These are phyloP conservation scores for Leucophenga maculata DNA, from an alignment of 2,888 invertebrate species.

Conservation along the genomic window DNA sequence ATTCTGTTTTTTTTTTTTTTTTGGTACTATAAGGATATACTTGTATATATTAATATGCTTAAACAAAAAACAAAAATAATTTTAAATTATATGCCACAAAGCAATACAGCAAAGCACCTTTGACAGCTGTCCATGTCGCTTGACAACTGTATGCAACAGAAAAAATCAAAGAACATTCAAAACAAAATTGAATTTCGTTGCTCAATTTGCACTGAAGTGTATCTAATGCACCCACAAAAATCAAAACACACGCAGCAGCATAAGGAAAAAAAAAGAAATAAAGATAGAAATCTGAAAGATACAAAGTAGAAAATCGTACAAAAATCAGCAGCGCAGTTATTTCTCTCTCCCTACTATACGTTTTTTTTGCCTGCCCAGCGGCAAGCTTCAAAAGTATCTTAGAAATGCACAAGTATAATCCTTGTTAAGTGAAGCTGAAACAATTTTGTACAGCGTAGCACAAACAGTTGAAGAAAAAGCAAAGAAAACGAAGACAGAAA, in stretches of 20 bases:
- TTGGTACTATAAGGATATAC: too few species aligned
- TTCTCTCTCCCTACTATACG: background rate
- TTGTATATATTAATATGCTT: constrained; percentile 4
- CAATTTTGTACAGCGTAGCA: constrained; percentile 12
- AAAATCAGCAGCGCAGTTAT: background rate
- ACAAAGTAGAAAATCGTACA: background rate
- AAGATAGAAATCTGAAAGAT: background rate
- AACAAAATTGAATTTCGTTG: constrained; percentile 23
- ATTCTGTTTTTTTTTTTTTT: too few species aligned
- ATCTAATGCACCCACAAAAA: constrained; percentile 21
- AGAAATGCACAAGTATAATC: constrained; percentile 26
- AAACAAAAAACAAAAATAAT: background rate
- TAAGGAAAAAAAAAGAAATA: background rate
- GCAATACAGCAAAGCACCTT: constrained; percentile 12
- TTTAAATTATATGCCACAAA: too few species aligned
- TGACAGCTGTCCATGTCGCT: background rate
- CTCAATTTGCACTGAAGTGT: constrained; percentile 24
- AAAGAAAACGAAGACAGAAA: background rate
- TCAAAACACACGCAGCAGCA: background rate
- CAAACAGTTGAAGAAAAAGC: background rate
- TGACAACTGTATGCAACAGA: background rate
- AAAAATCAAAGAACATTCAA: constrained; percentile 7
- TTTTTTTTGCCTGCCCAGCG: constrained; percentile 10
- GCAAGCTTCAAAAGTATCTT: constrained; percentile 21
- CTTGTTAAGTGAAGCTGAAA: constrained; percentile 27